Conservation (phyloP, 2,113 vertebrate genomes). For the Pelobates fuscus region DNA sequence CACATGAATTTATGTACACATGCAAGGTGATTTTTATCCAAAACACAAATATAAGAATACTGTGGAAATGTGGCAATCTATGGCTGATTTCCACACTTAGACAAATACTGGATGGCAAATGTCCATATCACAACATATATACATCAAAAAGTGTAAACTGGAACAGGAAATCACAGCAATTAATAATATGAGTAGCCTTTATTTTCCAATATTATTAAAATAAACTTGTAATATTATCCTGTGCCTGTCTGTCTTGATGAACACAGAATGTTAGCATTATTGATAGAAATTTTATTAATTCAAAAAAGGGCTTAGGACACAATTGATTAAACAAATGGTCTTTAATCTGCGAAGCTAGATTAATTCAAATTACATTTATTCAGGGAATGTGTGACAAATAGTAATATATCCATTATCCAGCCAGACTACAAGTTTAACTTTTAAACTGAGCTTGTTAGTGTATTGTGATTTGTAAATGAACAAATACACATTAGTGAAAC, state of each 20-base stretch:
- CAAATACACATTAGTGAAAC: no score
- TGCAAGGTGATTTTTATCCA: background rate
- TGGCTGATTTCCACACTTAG: constrained; percentile 17
- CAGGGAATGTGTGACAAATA: background rate
- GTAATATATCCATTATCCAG: no score
- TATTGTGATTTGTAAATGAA: no score
- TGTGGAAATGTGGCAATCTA: constrained; percentile 11
- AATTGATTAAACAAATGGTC: no score
- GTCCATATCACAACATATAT: background rate
- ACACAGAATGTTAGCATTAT: background rate
- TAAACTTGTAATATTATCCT: no score
- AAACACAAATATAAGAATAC: background rate
- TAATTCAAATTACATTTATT: background rate
- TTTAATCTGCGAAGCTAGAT: no score
- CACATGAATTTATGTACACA: constrained; percentile 6
- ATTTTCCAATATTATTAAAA: background rate
- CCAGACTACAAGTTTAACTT: no score
- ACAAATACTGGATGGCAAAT: background rate
- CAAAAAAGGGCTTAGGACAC: background rate
- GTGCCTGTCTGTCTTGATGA: background rate
- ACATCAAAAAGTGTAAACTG: background rate
- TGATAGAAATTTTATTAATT: background rate
- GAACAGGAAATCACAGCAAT: no score
- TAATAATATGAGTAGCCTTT: no score
- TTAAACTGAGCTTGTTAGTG: no score